Conservation (phyloP, 1,140 invertebrate species). For the Tenebrio molitor region DNA sequence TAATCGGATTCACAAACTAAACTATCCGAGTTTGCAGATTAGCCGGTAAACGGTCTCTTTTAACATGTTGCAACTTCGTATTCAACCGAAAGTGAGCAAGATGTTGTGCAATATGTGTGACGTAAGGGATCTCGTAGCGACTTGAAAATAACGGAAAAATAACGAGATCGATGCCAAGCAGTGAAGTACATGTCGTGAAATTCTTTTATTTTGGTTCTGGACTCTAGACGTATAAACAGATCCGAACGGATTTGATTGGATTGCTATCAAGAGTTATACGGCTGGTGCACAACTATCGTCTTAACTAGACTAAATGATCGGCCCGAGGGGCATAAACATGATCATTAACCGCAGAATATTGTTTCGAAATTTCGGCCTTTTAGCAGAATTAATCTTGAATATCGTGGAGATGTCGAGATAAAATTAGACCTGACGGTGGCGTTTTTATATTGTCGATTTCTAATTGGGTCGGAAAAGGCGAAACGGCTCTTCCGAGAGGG, state of each 20-base stretch:
- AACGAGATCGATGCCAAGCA: neutral
- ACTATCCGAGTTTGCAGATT: constrained; percentile 7
- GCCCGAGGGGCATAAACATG: constrained; percentile 10
- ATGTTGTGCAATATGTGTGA: neutral
- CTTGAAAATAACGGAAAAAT: neutral
- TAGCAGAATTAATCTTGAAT: neutral
- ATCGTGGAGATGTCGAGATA: neutral
- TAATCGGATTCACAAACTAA: neutral
- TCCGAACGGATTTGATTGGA: constrained; percentile 34
- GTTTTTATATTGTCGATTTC: constrained; percentile 16
- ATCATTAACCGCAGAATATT: constrained; percentile 7
- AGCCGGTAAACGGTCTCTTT: constrained; percentile 3
- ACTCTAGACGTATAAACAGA: constrained; percentile 25
- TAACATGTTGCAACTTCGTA: constrained; percentile 4
- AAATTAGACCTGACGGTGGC: constrained; percentile 9
- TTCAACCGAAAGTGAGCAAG: no score
- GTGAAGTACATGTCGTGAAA: constrained; percentile 20
- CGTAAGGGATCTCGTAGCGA: neutral
- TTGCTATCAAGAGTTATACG: constrained; percentile 34
- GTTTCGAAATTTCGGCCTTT: constrained; percentile 9
- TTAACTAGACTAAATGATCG: constrained; percentile 20
- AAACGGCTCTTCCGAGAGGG: neutral
- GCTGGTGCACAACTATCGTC: neutral
- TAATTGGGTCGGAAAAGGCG: neutral
- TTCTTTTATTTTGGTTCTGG: constrained; percentile 25